Conservation (phyloP, 2,113 vertebrate genomes). For the Dinomys branickii region DNA sequence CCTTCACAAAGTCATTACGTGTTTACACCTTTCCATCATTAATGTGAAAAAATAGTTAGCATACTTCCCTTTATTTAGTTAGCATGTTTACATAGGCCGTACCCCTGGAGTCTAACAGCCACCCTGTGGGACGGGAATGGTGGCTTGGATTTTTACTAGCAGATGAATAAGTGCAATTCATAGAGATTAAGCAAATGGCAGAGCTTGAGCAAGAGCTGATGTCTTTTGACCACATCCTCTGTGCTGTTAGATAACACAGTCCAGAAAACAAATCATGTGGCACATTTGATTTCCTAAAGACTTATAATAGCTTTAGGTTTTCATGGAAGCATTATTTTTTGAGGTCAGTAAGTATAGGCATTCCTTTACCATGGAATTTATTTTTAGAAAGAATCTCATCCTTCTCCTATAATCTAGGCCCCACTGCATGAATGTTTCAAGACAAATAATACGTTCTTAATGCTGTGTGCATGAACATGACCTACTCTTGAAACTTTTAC, state of each 20-base stretch:
- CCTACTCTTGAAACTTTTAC: not conserved
- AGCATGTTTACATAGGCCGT: not conserved
- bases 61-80: not conserved
- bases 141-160: not conserved
- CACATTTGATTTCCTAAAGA: conserved; percentile 10
- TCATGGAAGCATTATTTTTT: not conserved
- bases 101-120: not conserved
- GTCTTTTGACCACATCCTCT: not conserved
- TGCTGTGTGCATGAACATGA: not conserved
- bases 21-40: not conserved
- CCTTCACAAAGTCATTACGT: not conserved
- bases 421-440: not conserved
- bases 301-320: conserved; percentile 4
- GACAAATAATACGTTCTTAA: conserved; percentile 12
- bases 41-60: not conserved
- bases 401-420: not conserved
- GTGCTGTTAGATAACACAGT: not conserved
- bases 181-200: not conserved
- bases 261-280: conserved; percentile 19
- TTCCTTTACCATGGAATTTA: not conserved
- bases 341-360: conserved; percentile 1
- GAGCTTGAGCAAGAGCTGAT: not conserved
- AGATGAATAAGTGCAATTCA: not conserved
- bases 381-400: conserved; percentile 40
- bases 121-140: not conserved